phyloP scores from a whole-genome alignment of 1,140 invertebrate species.

The Lepidurus couesii region DNA sequence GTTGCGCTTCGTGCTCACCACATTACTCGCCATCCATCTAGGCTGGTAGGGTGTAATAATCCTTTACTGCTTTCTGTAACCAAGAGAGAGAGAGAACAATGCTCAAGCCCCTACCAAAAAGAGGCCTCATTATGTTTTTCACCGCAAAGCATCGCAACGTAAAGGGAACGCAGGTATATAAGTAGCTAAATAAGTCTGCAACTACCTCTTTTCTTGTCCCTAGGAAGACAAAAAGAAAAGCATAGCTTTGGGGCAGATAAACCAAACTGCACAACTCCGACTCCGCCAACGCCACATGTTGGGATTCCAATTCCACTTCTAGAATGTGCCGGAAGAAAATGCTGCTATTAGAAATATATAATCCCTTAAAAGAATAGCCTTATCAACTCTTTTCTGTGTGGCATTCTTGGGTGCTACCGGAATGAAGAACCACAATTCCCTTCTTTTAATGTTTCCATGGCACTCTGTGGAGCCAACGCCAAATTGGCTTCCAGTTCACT shows the following conservation, averaged over 20 bases:
- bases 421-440: no score
- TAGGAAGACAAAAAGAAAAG: background rate
- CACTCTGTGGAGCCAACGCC: no score
- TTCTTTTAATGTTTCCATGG: no score
- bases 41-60: background rate
- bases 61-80: background rate
- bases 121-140: slow-evolving; percentile 9
- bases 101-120: background rate
- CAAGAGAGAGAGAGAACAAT: background rate
- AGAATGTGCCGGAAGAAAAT: no score
- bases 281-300: background rate
- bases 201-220: background rate
- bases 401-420: no score
- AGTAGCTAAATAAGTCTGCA: slow-evolving; percentile 3
- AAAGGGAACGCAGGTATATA: background rate
- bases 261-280: background rate
- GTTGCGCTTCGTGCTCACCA: slow-evolving; percentile 4
- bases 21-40: background rate
- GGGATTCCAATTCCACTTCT: background rate
- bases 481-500: no score
- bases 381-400: no score
- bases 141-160: background rate
- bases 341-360: no score
- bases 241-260: background rate
- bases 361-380: no score